phyloP scores from a whole-genome alignment of 2,888 invertebrate species.

The Macaria notata region DNA sequence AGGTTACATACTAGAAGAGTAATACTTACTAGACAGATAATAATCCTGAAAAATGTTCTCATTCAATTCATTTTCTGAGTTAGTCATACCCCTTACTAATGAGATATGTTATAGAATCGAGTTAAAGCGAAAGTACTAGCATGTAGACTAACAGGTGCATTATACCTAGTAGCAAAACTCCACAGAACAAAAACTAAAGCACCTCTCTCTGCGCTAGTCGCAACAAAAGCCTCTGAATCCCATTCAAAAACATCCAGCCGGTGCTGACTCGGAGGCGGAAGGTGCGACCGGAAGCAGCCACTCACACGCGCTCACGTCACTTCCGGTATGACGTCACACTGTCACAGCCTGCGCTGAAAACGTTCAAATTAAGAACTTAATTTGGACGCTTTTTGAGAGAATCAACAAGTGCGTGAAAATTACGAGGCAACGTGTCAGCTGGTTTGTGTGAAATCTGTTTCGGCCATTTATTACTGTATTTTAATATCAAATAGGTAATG shows the following conservation, averaged over 20 bases:
- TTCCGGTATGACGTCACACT: slow-evolving; percentile 28
- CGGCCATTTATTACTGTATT: neutral
- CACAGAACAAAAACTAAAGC: too few species aligned
- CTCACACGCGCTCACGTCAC: slow-evolving; percentile 30
- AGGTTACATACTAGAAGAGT: too few species aligned
- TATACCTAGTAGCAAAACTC: too few species aligned
- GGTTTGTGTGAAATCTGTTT: slow-evolving; percentile 5
- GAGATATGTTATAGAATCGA: too few species aligned
- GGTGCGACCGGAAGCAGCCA: slow-evolving; percentile 33
- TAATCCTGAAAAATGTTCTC: too few species aligned
- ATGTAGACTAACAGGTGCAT: too few species aligned
- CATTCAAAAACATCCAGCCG: slow-evolving; percentile 15
- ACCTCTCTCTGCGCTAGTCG: too few species aligned
- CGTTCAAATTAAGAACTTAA: slow-evolving; percentile 21
- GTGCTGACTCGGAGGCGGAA: slow-evolving; percentile 15
- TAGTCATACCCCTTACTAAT: too few species aligned
- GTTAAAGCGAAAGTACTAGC: too few species aligned
- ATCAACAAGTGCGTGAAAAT: slow-evolving; percentile 27
- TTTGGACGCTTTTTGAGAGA: slow-evolving; percentile 11
- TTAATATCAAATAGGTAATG: neutral
- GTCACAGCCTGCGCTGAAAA: slow-evolving; percentile 15
- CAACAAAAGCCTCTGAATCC: slow-evolving; percentile 6
- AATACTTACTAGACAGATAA: too few species aligned
- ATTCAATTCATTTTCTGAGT: too few species aligned
- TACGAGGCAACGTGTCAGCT: slow-evolving; percentile 2